Percentiles rank a stretch among this genome's conserved stretches.
phyloP scores from a whole-genome alignment of 1,140 invertebrate genomes.

The Stratiolaelaps scimitus region DNA sequence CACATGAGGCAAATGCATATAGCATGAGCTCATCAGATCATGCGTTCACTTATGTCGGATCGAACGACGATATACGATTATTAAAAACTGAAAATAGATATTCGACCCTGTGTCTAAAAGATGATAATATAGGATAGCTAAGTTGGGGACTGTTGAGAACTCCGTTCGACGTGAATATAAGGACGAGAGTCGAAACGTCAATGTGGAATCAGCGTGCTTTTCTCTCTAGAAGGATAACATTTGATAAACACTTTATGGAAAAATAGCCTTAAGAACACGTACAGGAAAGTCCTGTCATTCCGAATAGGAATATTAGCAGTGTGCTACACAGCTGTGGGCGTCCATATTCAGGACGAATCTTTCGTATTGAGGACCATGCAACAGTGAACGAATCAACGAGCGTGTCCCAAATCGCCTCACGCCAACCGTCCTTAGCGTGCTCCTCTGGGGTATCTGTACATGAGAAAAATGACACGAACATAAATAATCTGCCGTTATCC shows the following conservation, averaged over 20 bases:
- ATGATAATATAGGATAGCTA: neutral
- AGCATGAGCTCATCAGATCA: neutral
- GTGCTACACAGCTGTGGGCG: neutral
- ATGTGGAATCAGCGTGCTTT: too few species aligned
- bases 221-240: neutral
- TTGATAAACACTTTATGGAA: neutral
- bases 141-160: neutral
- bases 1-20: neutral
- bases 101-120: neutral
- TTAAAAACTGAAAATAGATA: neutral
- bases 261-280: neutral
- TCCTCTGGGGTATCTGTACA: neutral
- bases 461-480: too few species aligned
- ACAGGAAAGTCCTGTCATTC: neutral
- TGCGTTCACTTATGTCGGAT: neutral
- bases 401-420: neutral
- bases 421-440: neutral
- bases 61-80: neutral
- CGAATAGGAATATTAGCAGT: neutral
- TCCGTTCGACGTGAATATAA: constrained; percentile 2
- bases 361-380: neutral
- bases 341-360: neutral
- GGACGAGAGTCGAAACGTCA: too few species aligned
- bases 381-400: neutral
- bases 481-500: too few species aligned